phyloP scores from a whole-genome alignment of 2,888 invertebrate species.

The Molanna angustata region DNA sequence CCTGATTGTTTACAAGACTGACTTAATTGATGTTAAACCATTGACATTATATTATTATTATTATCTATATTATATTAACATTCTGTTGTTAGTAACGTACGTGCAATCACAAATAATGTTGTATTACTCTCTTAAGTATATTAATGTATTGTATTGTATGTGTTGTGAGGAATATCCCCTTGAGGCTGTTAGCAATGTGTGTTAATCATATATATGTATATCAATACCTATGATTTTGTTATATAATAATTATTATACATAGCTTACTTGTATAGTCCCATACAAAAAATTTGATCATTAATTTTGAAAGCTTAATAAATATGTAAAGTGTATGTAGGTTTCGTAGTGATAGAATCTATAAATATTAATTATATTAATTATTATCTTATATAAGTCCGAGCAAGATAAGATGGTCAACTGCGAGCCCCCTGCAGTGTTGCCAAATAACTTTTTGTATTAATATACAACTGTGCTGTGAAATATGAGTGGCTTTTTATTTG shows the following conservation, averaged over 20 bases:
- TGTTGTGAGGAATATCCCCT: conserved; percentile 25
- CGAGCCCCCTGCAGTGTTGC: conserved; percentile 13
- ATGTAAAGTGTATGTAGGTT: not conserved
- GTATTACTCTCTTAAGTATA: conserved; percentile 30
- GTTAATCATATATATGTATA: conserved; percentile 12
- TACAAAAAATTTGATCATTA: not conserved
- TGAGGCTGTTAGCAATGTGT: conserved; percentile 23
- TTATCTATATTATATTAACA: conserved; percentile 27
- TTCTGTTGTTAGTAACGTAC: conserved; percentile 28
- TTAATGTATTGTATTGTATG: too few species aligned
- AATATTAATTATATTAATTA: not conserved
- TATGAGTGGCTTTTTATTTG: conserved; percentile 56
- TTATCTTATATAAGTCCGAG: conserved; percentile 6
- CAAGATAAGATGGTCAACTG: conserved; percentile 22
- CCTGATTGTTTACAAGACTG: conserved; percentile 34
- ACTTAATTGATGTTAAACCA: conserved; percentile 30
- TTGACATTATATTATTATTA: conserved; percentile 28
- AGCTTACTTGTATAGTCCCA: not conserved
- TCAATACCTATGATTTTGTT: conserved; percentile 8
- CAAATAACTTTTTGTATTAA: conserved; percentile 39
- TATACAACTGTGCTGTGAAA: conserved; percentile 58
- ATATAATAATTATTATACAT: too few species aligned
- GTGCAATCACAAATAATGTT: conserved; percentile 32
- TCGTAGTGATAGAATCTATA: not conserved
- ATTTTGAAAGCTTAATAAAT: too few species aligned